Conservation (phyloP, 2,888 invertebrate genomes). For the Macrophya annulata region DNA sequence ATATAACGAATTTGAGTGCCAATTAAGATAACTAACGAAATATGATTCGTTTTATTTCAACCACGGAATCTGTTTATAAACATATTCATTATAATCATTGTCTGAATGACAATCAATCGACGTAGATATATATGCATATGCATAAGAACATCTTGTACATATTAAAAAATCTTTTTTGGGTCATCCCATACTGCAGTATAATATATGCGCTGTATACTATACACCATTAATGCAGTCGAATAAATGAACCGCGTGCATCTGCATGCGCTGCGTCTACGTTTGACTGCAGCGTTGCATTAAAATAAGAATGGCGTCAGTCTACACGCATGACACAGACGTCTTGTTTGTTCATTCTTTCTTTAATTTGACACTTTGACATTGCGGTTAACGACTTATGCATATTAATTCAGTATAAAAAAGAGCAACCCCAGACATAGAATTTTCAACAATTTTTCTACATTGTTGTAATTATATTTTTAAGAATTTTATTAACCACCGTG, state of each 20-base stretch:
- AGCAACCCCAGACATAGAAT: neutral
- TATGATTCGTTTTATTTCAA: neutral
- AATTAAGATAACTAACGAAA: neutral
- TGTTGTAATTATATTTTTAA: too few relatives aligned
- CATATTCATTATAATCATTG: neutral
- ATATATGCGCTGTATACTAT: neutral
- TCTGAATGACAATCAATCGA: neutral
- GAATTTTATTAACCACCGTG: too few relatives aligned
- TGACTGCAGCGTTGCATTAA: constrained; percentile 14
- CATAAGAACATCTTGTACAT: neutral
- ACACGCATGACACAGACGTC: neutral
- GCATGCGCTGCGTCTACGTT: neutral
- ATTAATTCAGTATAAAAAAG: neutral
- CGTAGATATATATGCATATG: neutral
- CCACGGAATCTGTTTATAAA: neutral
- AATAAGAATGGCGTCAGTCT: constrained; percentile 20
- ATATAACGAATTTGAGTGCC: neutral
- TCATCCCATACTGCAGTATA: neutral
- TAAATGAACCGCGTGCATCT: neutral
- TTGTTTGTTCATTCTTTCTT: constrained; percentile 9
- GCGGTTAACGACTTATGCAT: neutral
- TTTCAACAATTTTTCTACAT: too few relatives aligned
- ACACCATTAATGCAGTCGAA: neutral
- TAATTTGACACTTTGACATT: constrained; percentile 43
- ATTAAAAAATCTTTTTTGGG: constrained; percentile 23